Base-by-base conservation (phyloP, 1,140 invertebrate genomes). In the Drusus annulatus region DNA sequence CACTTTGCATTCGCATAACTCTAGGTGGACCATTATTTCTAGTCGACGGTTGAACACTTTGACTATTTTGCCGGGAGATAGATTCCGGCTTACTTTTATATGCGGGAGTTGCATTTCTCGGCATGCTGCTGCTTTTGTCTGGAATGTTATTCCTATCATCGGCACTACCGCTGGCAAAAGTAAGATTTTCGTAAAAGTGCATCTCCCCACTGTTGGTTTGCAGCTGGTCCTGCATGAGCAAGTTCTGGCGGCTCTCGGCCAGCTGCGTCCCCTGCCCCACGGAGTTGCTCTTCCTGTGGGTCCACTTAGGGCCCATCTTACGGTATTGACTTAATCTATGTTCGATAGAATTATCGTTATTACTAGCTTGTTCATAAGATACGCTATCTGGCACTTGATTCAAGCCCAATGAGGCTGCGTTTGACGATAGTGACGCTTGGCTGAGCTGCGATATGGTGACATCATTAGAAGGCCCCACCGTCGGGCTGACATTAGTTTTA, bases 281-380 rank as follows among this genome's bases (percentile, higher is more conserved):
- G 0, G 89, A 90, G 80, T 87, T 89, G 76, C 89, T 90, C 83
- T 90, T 90, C 69, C 87, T 88, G 80, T 90, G 89, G 8, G 87
- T 87, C 31, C 83, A 60, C 85, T 81, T 85, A 1, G 87, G 87
- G 5, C 80, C 75, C 25, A 87, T 87, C n/a, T 85, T 84, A 17
- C 54, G 76, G 68, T 87, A 86, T 76, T 87, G 88, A 8, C 84
- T 86, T 56, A 89, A 68, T 79, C 88, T 88, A 78, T 88, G 88
- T 52, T 90, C 89, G 65, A 88, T 89, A 16, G 87, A 85, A 50
- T 62, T 52, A 31, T 71, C 56, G 28, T 78, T 69, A 79, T 58
- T 79, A 58, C 17, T 79, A 60, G 65, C 62, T 79, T 83, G 63
- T 76, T 83, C 82, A 63, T 83, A 81, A 65, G 80, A 69, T 6